Base-by-base conservation (phyloP, 2,113 vertebrate genomes). In the Sitta europaea region DNA sequence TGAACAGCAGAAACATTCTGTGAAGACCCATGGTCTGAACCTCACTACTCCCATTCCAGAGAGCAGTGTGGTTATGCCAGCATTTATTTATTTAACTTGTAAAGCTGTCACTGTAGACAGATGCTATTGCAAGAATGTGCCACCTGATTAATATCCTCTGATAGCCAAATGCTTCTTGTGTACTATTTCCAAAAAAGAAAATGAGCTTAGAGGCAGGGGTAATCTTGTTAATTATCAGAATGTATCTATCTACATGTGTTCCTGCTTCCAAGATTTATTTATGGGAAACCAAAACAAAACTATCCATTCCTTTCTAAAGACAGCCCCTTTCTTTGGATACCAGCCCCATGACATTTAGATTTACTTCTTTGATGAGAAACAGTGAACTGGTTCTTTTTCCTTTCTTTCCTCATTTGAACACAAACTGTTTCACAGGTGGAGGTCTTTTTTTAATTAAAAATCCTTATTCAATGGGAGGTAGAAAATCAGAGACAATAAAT, bases 51-150 rank as follows among this genome's bases (percentile, higher is more conserved):
- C 14, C n/a, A 20, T 77, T 93, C 50, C 43, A 62, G 58, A 75
- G n/a, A 82, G 35, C 22, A 67, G 9, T 38, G 45, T 43, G 47
- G 25, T 57, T 71, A 57, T 50, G 58, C 47, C 76, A 89, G 65
- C 9, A 86, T 67, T 95, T 94, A 47, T 84, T 93, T 96, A 62
- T 88, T 96, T 94, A 79, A 79, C 61, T 83, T 86, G 67, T 72
- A 88, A 85, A 94, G 13, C 68, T 83, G 28, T 62, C 79, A 77
- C 18, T 86, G 47, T 21, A 84, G 85, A 77, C 38, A 67, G 57
- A 80, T 80, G 63, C 36, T 88, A 63, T 55, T 73, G 87, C 66
- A 93, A 75, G 65, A 81, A 73, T 72, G 70, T 67, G 51, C 76
- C 67, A 87, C 35, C 28, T 84, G 92, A 74, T 79, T 90, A 66